Base-by-base conservation (phyloP, 2,888 invertebrate genomes). In the Dyspetes luteomarginatus region DNA sequence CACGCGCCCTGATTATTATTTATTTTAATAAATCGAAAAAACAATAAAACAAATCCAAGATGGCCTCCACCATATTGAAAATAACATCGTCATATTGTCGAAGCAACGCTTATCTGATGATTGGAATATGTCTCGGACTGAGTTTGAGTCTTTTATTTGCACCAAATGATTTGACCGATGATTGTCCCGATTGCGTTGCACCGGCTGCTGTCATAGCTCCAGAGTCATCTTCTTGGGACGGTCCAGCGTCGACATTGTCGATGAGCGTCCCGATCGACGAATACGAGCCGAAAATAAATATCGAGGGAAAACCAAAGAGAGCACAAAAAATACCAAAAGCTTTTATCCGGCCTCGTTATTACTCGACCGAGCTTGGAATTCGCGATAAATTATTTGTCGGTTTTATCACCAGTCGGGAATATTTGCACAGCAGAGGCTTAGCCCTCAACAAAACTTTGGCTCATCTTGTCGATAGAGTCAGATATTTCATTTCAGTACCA, bases 281-380 rank as follows among this genome's bases (percentile, higher is more conserved):
- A 48, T 93, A 93, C 78, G 92, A 93, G 74, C 93, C 93, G 1
- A 90, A 90, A 79, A 91, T 93, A 80, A 93, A 93, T 83, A 85
- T 92, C 4, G 92, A 92, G 9, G 92, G 90, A 17, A 93, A 93
- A 81, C 93, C 93, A 0, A 89, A 90, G 36, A 91, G 90, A 62
- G 92, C 93, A 0, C 91, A 92, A 81, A 93, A 93, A 85, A 88
- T 90, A 83, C 93, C 94, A 9, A 94, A 94, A 88, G 94, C 95
- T 85, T 93, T 97, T 83, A 94, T 96, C 69, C 94, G 99, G 1
- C 98, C 98, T 0, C 94, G 98, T 22, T 99, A 98, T 93, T 98
- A 98, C 90, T 97, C 97, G 60, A 98, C 98, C 0, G 99, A 99
- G 92, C 94, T 99, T 72, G 98, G 98, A 17, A 98, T 99, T 86